Evolutionary conservation across 2,113 vertebrate species (phyloP), one percentile per base, ranked within the genome.

Genomic region (Psilopogon haemacephalus): DNA sequence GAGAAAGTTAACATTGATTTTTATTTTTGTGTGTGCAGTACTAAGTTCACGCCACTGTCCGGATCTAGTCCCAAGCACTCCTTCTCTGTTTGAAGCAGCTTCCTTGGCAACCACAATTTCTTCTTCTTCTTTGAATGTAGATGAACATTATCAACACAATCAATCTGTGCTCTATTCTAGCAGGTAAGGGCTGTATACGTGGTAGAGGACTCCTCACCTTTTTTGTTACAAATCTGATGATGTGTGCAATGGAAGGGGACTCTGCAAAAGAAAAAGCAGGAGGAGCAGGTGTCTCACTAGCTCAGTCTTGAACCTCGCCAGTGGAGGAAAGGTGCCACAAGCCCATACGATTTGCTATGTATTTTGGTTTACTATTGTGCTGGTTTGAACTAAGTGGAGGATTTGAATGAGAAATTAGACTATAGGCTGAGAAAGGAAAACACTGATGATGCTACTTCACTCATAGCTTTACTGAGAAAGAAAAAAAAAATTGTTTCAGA

Each of bases 41-140:
- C 98, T 98, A 54, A 97, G 97, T 67, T 98, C 98, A 6, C 97
- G 94, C 90, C 98, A 96, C 88, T 98, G 90, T 35, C 98, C 98
- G 0, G 98, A 99, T 91, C 97, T 99, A 94, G 98, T 99, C 48
- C 98, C 98, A 6, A 97, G 98, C 92, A 98, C 98, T 71, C 96
- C 97, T 1, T 98, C 98, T 54, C 97, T 98, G 62, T 98, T 98
- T 75, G 98, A 99, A 97, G 98, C 98, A 16, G 97, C 98, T 95
- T 99, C 98, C 94, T 97, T 99, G 97, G 98, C 98, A 84, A 99
- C 99, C 58, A 98, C 98, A 67, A 98, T 99, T 97, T 99, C 99
- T 75, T 98, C 98, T 75, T 99, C 99, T 90, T 99, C 98, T 65
- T 97, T 99, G 91, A 98, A 97, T 88, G 98, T 96, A 81, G 97